Evolutionary conservation across 2,113 vertebrate species (phyloP), one percentile per base, ranked within the genome.

Genomic region (Alosa alosa): DNA sequence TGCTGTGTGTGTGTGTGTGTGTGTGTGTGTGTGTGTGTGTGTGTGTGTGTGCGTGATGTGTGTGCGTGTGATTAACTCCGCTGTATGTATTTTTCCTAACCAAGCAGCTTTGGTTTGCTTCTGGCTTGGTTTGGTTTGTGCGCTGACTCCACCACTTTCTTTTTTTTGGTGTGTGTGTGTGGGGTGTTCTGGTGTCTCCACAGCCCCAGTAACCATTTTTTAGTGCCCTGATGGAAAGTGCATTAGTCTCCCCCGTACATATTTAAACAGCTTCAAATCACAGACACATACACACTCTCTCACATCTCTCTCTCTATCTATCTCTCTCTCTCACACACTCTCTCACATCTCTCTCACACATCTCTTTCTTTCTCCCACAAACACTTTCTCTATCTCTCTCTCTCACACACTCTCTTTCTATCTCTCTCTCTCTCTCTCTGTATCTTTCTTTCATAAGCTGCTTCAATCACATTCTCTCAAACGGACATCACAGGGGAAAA

Each of bases 91-190:
- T 60, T 83, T 8, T 64, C 64, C 72, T 78, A 78, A 78, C 72
- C 72, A 36, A 18, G 2, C 72, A 78, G 72, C 72, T 78, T 36
- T 36, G 72, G 25, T 78, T 78, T 84, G 78, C 9, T 25, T 47
- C 83, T n/a, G 68, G 83, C 75, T 84, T 89, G 85, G 72, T 64
- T 88, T 39, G 52, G 47, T 86, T 86, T 75, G 47, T 52, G 47
- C 8, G 10, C 41, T 81, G 52, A 57, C 52, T 85, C 45, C 31
- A 44, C 83, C 82, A 46, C 7, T 11, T 31, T 75, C 39, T 17
- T 15, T 78, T 10, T 78, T 31, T 75, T 36, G 13, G 39, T n/a
- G n/a, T n/a, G n/a, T n/a, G 25, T 68, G 25, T 72, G 39, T 41
- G 31, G 41, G 22, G 3, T 60, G 20, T 22, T 60, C 5, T 4